Evolutionary conservation across 64 coral and sea anemone species (phyloP).

Genomic region (Montipora sp.): DNA sequence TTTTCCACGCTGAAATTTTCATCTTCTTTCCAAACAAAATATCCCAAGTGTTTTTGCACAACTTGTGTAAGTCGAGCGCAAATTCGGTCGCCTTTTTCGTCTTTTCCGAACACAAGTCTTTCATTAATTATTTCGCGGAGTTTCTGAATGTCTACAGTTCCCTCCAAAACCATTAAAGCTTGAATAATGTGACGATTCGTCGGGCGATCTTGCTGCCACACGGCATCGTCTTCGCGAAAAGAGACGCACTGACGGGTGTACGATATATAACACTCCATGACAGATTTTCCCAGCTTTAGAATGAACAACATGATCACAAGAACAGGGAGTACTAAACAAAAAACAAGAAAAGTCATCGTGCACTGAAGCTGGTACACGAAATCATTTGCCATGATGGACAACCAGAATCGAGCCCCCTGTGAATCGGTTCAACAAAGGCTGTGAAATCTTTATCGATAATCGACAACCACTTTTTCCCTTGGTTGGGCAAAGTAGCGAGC

Average conservation of each 20-base stretch:
- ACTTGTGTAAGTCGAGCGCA: constrained; percentile 80
- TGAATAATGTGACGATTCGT: constrained; percentile 93
- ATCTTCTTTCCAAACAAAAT: constrained; percentile 93
- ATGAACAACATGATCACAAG: constrained; percentile 41
- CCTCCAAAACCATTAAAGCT: constrained; percentile 86
- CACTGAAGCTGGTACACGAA: constrained; percentile 61
- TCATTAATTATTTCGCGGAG: constrained; percentile 71
- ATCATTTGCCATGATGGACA: constrained; percentile 11
- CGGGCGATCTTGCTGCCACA: constrained; percentile 95
- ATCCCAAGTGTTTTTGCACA: constrained; percentile 73
- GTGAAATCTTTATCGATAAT: not conserved
- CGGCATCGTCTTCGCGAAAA: constrained; percentile 84
- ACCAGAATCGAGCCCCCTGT: not conserved
- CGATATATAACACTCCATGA: constrained; percentile 57
- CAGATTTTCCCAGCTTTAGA: constrained; percentile 62
- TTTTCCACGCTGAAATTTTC: constrained; percentile 79
- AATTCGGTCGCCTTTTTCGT: constrained; percentile 85
- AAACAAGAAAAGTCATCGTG: constrained; percentile 33
- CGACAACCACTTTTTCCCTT: not conserved
- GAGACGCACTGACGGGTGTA: constrained; percentile 60
- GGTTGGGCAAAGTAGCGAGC: not conserved
- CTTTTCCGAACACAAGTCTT: constrained; percentile 77
- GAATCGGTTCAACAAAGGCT: constrained; percentile 11
- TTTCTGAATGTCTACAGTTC: constrained; percentile 71
- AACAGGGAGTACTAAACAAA: constrained; percentile 56